Conservation (phyloP, 2,888 invertebrate species). For the Stenotaenia linearis region DNA sequence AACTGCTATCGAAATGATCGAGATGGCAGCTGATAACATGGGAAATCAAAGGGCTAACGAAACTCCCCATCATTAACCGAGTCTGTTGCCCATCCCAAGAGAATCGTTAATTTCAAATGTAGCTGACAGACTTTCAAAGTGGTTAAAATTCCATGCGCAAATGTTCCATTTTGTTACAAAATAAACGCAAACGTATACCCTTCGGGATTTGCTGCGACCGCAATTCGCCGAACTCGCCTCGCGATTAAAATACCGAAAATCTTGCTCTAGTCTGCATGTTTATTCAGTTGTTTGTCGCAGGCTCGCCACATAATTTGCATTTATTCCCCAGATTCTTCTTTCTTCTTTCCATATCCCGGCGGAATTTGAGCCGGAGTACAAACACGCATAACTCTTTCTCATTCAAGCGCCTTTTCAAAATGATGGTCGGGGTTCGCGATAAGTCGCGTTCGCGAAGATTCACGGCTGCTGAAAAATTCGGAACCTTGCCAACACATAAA, state of each 20-base stretch:
- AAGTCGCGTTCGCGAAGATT: not conserved
- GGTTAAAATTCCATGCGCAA: not conserved
- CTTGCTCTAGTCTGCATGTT: not conserved
- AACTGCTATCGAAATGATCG: not conserved
- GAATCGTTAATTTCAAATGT: not conserved
- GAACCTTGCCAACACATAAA: not conserved
- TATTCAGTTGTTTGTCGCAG: not conserved
- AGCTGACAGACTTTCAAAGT: slow-evolving; percentile 7
- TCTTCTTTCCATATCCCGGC: not conserved
- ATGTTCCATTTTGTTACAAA: not conserved
- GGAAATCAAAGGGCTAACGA: slow-evolving; percentile 12
- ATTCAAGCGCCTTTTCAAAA: not conserved
- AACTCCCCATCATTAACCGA: slow-evolving; percentile 17
- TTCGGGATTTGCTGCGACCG: not conserved
- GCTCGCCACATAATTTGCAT: not conserved
- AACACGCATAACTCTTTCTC: not conserved
- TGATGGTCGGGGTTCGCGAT: slow-evolving; percentile 4
- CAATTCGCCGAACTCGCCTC: not conserved
- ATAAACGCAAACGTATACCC: not conserved
- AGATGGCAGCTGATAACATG: not conserved
- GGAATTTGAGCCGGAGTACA: not conserved
- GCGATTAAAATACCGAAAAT: not conserved
- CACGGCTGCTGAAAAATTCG: slow-evolving; percentile 2
- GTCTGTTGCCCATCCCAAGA: slow-evolving; percentile 6
- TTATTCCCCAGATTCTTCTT: not conserved